phyloP scores from a whole-genome alignment of 2,113 vertebrate species.

The Acanthisitta chloris region DNA sequence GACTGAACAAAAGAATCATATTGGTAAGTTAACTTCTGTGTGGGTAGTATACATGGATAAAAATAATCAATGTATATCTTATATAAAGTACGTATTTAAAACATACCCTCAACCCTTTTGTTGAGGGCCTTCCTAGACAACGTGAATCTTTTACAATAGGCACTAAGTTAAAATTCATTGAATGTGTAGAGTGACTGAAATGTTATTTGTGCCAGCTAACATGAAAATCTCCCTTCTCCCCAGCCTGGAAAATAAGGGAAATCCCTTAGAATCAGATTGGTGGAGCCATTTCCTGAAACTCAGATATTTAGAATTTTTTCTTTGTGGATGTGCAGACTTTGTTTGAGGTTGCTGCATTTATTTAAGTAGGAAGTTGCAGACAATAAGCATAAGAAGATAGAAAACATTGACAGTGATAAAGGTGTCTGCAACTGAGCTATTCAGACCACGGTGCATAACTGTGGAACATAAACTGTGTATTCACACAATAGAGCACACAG shows the following conservation, averaged over 20 bases:
- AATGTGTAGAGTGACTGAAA: not conserved
- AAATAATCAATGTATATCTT: not conserved
- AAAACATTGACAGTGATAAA: not conserved
- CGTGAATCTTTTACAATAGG: not conserved
- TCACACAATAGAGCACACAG: not conserved
- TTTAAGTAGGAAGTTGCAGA: not conserved
- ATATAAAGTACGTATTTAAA: not conserved
- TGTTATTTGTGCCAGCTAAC: not conserved
- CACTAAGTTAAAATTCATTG: not conserved
- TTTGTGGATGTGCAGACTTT: not conserved
- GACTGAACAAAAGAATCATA: not conserved
- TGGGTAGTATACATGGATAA: not conserved
- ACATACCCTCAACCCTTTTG: not conserved
- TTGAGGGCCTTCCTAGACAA: not conserved
- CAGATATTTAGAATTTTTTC: not conserved
- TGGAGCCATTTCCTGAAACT: not conserved
- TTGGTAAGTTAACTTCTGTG: not conserved
- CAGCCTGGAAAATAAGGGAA: not conserved
- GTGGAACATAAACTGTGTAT: not conserved
- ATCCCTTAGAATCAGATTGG: not conserved
- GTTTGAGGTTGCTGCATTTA: not conserved
- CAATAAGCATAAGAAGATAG: not conserved
- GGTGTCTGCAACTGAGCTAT: not conserved
- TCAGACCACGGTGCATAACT: not conserved
- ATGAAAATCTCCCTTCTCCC: not conserved